Base-by-base conservation (phyloP, 2,888 invertebrate species). In the Morpho deidamia region DNA sequence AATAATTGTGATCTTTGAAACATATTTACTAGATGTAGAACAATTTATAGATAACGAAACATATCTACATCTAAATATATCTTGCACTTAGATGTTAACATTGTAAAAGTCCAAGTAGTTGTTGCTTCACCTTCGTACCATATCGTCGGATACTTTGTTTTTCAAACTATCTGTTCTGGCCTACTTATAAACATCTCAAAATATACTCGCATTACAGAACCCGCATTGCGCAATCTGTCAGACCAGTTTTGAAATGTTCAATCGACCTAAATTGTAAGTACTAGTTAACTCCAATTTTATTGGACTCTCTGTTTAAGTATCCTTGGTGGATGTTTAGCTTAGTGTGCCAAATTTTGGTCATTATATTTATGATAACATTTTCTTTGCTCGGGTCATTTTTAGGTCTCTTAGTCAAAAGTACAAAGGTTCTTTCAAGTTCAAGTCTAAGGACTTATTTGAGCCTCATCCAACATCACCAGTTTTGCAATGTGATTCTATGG, bases 101-200 rank as follows among this genome's bases (percentile, higher is more conserved):
- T 5, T 23, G 23, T 23, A 23, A 5, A 23, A n/a, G n/a, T 23
- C 23, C 4, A 23, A 23, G 23, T 23, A 23, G 23, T 23, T 51
- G 33, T 9, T 49, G 38, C 51, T 56, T 53, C 51, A 51, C 44
- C 51, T 53, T 56, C 56, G 53, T 40, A 44, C 34, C 50, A 51
- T 47, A 48, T 40, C 44, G 56, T 60, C 54, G 42, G 56, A 54
- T 51, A 60, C 53, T 44, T 40, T 44, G 38, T 49, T 44, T 44
- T 55, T n/a, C 14, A 33, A 11, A 41, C 41, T 52, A 51, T 61
- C 63, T 49, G 61, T 61, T 63, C 59, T 61, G 63, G 56, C 51
- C 61, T 63, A 61, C 56, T 61, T 63, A 53, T 53, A 51, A 39
- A 40, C 47, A 37, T 46, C 50, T 38, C 37, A 11, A 14, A 23